Base-by-base conservation (phyloP, 2,113 vertebrate species). In the Podocnemis expansa region DNA sequence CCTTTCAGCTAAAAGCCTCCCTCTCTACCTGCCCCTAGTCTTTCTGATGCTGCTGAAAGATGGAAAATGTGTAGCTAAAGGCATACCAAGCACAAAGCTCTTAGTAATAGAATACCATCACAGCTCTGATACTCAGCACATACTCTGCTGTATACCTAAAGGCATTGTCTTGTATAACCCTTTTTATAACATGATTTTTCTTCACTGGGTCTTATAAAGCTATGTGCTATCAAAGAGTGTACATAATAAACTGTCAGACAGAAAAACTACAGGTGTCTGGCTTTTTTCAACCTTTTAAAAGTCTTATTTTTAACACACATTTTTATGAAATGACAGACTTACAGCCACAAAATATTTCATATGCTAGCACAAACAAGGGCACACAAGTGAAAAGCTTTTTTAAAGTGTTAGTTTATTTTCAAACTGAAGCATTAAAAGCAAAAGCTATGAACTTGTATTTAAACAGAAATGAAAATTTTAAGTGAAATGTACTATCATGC, bases 401-500 rank as follows among this genome's bases (percentile, higher is more conserved):
- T 25, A 51, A 85, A 89, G 80, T 85, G 78, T 73, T 87, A 85
- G 49, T 55, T 82, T 91, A 86, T 63, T 96, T 96, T 41, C 45
- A 86, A 97, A 95, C 21, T 54, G 78, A 95, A 96, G 82, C 22
- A 90, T 79, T 56, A 87, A 91, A 92, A 82, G 75, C 90, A 90
- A 94, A 94, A 95, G 63, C 47, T 92, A 95, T 34, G 43, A 73
- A 90, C 76, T 22, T 88, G 4, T 89, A 63, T 41, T 82, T 89
- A 80, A 85, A 96, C 41, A 92, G 12, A 92, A 97, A 85, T 75
- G 58, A 95, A 95, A 96, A 78, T 45, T 29, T 78, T 78, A 94
- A 93, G 70, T 80, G 55, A 96, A 96, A 95, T 25, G 21, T 56
- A 95, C 49, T 87, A 92, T 79, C 97, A 97, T 98, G 98, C 97